Conservation (phyloP, 2,113 vertebrate genomes). For the Lepidiolamprologus cunningtoni region DNA sequence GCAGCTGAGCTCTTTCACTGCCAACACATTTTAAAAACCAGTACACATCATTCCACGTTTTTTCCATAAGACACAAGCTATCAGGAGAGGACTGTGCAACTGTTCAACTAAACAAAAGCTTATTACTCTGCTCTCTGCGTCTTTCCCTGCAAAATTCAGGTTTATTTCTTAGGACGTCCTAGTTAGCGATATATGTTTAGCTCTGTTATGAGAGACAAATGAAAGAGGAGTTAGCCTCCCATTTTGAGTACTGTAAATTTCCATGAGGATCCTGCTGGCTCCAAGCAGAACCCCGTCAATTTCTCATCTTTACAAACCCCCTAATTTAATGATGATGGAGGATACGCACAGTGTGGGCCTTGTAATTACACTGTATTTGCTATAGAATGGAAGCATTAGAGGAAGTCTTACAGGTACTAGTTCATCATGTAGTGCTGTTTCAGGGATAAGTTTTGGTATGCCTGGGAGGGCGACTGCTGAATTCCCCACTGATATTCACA, state of each 20-base stretch:
- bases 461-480: conserved; percentile 9
- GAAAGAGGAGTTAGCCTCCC: conserved; percentile 39
- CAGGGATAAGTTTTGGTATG: background rate
- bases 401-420: conserved; percentile 30
- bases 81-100: background rate
- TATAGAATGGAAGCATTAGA: conserved; percentile 45
- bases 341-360: conserved; percentile 40
- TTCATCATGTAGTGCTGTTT: background rate
- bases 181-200: conserved; percentile 35
- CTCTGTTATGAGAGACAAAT: conserved; percentile 24
- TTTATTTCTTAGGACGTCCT: background rate
- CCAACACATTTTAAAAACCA: background rate
- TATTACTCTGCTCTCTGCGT: background rate
- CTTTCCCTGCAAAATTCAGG: background rate
- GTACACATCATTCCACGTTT: background rate
- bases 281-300: conserved; percentile 48
- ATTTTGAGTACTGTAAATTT: conserved; percentile 48
- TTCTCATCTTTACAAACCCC: conserved; percentile 55
- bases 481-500: conserved; percentile 34
- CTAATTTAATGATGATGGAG: conserved; percentile 58
- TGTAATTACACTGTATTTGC: conserved; percentile 58
- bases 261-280: conserved; percentile 52
- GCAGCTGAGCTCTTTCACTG: background rate
- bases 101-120: background rate
- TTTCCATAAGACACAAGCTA: background rate